Conservation (phyloP, 2,113 vertebrate species). For the Baryphthengus martii region DNA sequence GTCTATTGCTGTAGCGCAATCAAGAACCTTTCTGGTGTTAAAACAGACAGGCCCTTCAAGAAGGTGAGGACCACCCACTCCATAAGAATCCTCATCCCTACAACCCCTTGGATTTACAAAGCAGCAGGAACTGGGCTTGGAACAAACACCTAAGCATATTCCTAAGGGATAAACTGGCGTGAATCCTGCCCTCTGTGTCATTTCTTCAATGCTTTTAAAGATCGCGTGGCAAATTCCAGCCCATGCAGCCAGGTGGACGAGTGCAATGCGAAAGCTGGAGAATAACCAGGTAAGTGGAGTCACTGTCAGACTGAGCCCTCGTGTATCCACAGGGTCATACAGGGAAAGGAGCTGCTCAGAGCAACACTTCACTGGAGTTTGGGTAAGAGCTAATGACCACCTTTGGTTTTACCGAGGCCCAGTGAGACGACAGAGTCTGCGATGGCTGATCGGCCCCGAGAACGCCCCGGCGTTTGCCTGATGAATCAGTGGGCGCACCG, state of each 20-base stretch:
- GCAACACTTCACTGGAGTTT: not conserved
- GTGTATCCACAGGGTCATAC: not conserved
- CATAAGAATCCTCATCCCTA: not conserved
- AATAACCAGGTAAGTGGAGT: not conserved
- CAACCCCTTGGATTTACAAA: not conserved
- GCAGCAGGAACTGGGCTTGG: not conserved
- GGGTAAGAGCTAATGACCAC: not conserved
- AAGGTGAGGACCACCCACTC: not conserved
- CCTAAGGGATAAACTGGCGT: not conserved
- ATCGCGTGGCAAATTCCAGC: not conserved
- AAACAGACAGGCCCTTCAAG: not conserved
- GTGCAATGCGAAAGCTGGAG: not conserved
- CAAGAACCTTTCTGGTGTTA: not conserved
- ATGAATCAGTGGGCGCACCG: not conserved
- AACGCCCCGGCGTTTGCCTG: not conserved
- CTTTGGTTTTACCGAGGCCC: not conserved
- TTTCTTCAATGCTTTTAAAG: not conserved
- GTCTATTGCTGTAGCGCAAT: not conserved
- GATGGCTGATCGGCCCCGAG: not conserved
- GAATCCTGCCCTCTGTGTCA: not conserved
- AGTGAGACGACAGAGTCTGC: not conserved
- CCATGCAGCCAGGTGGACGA: not conserved
- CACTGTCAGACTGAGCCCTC: not conserved
- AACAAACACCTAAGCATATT: not conserved
- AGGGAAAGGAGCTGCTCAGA: not conserved